Evolutionary conservation across 2,888 invertebrate genomes (phyloP).

Genomic region (Drosophila atroscutellata): DNA sequence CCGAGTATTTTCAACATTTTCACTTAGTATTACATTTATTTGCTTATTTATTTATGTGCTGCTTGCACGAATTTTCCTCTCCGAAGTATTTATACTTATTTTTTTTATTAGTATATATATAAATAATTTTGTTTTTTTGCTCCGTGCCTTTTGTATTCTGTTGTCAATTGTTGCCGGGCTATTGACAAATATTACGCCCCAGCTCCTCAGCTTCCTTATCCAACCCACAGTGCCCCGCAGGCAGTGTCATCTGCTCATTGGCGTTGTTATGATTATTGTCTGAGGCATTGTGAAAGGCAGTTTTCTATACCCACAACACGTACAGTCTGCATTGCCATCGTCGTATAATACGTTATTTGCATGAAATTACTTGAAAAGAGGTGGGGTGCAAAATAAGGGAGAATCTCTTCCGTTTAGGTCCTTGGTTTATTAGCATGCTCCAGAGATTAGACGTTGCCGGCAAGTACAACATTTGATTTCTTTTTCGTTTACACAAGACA

Average conservation of each 20-base stretch:
- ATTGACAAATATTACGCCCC: conserved; percentile 73
- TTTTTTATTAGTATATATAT: conserved; percentile 12
- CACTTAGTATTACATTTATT: conserved; percentile 74
- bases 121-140: neutral
- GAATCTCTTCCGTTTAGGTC: conserved; percentile 21
- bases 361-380: conserved; percentile 67
- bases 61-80: conserved; percentile 43
- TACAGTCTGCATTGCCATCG: conserved; percentile 52
- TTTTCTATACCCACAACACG: conserved; percentile 76
- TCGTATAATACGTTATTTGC: conserved; percentile 78
- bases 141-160: conserved; percentile 38
- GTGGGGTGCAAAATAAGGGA: conserved; percentile 6
- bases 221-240: conserved; percentile 16
- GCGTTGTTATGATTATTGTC: conserved; percentile 76
- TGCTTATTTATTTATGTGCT: conserved; percentile 67
- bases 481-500: conserved; percentile 56
- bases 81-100: conserved; percentile 10
- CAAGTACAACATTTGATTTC: conserved; percentile 80
- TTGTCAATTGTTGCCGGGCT: conserved; percentile 71
- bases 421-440: conserved; percentile 80
- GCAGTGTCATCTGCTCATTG: conserved; percentile 43
- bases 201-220: neutral
- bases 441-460: conserved; percentile 74
- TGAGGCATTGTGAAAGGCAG: conserved; percentile 57
- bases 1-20: conserved; percentile 48